phyloP scores from a whole-genome alignment of 2,797 vertebrate genomes.

The Rhinophrynus dorsalis region DNA sequence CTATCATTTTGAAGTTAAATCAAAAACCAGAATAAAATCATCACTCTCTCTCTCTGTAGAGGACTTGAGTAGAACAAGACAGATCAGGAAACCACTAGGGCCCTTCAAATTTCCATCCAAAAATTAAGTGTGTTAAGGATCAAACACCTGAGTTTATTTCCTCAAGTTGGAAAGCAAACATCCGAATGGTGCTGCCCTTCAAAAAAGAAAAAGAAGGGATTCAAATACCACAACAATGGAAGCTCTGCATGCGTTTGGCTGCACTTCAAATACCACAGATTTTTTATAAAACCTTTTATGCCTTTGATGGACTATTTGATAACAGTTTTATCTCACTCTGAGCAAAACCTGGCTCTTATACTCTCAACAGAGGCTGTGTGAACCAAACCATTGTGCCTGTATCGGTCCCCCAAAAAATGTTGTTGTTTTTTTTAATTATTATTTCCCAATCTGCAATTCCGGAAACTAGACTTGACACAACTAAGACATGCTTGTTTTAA shows the following conservation, averaged over 20 bases:
- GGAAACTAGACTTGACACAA: neutral
- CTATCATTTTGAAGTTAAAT: too few relatives aligned
- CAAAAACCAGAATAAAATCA: too few relatives aligned
- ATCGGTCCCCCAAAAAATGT: slow-evolving; percentile 53
- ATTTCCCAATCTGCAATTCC: neutral
- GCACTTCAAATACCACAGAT: slow-evolving; percentile 59
- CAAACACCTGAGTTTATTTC: slow-evolving; percentile 35
- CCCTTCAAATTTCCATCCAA: too few relatives aligned
- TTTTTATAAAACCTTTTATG: slow-evolving; percentile 61
- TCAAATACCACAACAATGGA: slow-evolving; percentile 55
- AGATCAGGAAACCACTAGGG: slow-evolving; percentile 12
- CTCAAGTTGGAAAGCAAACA: slow-evolving; percentile 14
- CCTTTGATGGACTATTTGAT: slow-evolving; percentile 65
- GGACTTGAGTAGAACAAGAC: too few relatives aligned
- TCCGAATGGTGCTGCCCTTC: slow-evolving; percentile 52
- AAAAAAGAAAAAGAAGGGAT: slow-evolving; percentile 33
- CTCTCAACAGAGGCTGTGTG: slow-evolving; percentile 59
- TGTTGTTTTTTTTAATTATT: too few relatives aligned
- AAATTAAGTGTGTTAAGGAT: slow-evolving; percentile 21
- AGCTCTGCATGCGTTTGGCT: slow-evolving; percentile 53
- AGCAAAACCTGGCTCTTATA: slow-evolving; percentile 42
- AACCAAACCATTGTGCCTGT: slow-evolving; percentile 54
- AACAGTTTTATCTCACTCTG: slow-evolving; percentile 63
- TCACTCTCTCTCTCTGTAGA: too few relatives aligned
- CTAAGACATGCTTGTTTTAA: too few relatives aligned